Conservation (phyloP, 2,797 vertebrate species). For the Sebastiscus albofasciatus region DNA sequence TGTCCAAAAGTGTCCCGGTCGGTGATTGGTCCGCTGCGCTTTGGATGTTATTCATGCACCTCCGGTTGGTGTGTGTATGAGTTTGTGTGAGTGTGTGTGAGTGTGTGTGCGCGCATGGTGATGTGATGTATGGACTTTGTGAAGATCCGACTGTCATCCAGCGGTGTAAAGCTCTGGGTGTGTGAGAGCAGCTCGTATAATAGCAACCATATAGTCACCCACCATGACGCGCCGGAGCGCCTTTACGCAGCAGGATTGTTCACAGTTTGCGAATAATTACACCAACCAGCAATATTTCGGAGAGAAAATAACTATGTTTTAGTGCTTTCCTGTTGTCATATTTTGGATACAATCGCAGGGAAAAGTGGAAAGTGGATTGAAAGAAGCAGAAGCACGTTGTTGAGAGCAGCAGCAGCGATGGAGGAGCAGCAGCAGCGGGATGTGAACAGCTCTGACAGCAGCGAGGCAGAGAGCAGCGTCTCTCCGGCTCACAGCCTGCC, state of each 20-base stretch:
- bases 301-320: slow-evolving; percentile 40
- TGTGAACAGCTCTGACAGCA: slow-evolving; percentile 81
- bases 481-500: slow-evolving; percentile 84
- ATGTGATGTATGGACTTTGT: slow-evolving; percentile 45
- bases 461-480: slow-evolving; percentile 88
- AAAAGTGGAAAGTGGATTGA: slow-evolving; percentile 31
- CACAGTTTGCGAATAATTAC: slow-evolving; percentile 29
- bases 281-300: slow-evolving; percentile 1
- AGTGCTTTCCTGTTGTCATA: slow-evolving; percentile 18
- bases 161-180: slow-evolving; percentile 28
- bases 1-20: slow-evolving; percentile 59
- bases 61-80: slow-evolving; percentile 12
- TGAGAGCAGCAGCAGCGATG: slow-evolving; percentile 75
- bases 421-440: slow-evolving; percentile 90
- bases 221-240: slow-evolving; percentile 61
- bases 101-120: slow-evolving; percentile 8
- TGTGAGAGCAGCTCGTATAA: slow-evolving; percentile 24
- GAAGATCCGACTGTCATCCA: slow-evolving; percentile 42
- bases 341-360: slow-evolving; percentile 52
- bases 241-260: slow-evolving; percentile 46
- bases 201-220: slow-evolving; percentile 2
- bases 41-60: slow-evolving; percentile 24
- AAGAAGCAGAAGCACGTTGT: slow-evolving; percentile 15
- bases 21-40: slow-evolving; percentile 67
- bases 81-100: slow-evolving; percentile 21